Conservation (phyloP, 2,888 invertebrate genomes). For the Lasioglossum lativentre region DNA sequence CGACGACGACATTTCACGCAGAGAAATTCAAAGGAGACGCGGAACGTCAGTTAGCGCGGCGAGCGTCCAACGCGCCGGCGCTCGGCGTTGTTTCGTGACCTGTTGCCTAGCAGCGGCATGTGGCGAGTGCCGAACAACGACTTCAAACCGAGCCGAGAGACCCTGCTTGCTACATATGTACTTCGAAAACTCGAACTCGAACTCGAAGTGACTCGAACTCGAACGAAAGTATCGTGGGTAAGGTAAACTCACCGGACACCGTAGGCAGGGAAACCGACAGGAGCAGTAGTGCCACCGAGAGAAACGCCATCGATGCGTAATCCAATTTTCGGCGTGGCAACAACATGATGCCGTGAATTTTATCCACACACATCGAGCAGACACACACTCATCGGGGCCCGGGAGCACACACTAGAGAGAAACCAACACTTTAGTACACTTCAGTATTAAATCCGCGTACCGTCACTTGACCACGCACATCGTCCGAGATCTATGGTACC, state of each 20-base stretch:
- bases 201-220: neutral
- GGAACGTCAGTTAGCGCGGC: constrained; percentile 43
- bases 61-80: constrained; percentile 77
- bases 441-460: constrained; percentile 61
- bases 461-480: constrained; percentile 77
- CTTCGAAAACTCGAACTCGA: neutral
- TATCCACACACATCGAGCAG: constrained; percentile 76
- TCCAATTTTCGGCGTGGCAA: constrained; percentile 81
- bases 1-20: constrained; percentile 12
- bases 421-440: constrained; percentile 69
- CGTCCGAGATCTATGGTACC: constrained; percentile 66
- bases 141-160: constrained; percentile 38
- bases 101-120: constrained; percentile 81
- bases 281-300: constrained; percentile 70
- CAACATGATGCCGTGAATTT: constrained; percentile 79
- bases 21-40: constrained; percentile 50
- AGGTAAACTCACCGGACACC: constrained; percentile 72
- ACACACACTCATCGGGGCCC: constrained; percentile 82
- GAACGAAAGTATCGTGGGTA: neutral
- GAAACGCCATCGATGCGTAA: constrained; percentile 76
- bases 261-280: constrained; percentile 61
- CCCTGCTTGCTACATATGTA: too few species aligned
- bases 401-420: constrained; percentile 78
- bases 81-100: constrained; percentile 77
- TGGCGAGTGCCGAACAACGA: constrained; percentile 59